phyloP scores from a whole-genome alignment of 2,888 invertebrate species.

The Himalopsyche tibetana region DNA sequence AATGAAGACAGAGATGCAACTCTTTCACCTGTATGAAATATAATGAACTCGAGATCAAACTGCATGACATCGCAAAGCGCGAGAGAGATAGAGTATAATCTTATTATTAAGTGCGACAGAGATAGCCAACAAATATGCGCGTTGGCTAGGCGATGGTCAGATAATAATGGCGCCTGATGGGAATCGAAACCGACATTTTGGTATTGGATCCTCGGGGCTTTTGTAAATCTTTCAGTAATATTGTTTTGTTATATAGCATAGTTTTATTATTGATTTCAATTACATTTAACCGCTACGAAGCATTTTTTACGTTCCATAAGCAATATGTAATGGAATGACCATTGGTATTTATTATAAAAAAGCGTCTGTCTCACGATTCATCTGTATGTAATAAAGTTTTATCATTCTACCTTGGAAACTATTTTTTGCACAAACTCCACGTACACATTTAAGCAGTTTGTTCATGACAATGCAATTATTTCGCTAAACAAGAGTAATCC shows the following conservation, averaged over 20 bases:
- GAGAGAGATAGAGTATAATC: background rate
- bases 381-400: no score
- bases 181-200: slow-evolving; percentile 16
- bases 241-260: background rate
- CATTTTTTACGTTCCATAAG: no score
- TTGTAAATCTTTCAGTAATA: background rate
- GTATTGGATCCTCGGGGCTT: background rate
- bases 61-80: slow-evolving; percentile 5
- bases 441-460: no score
- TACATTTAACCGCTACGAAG: slow-evolving; percentile 6
- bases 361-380: no score
- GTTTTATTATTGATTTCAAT: slow-evolving; percentile 11
- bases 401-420: no score
- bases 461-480: no score
- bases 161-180: slow-evolving; percentile 44
- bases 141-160: slow-evolving; percentile 21
- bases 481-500: no score
- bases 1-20: slow-evolving; percentile 17
- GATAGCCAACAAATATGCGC: slow-evolving; percentile 45
- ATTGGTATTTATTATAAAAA: no score
- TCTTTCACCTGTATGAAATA: background rate
- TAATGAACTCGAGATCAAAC: slow-evolving; percentile 34
- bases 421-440: no score
- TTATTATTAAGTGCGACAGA: background rate
- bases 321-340: no score